Evolutionary conservation across 2,797 vertebrate species (phyloP).

Genomic region (Podarcis siculus): DNA sequence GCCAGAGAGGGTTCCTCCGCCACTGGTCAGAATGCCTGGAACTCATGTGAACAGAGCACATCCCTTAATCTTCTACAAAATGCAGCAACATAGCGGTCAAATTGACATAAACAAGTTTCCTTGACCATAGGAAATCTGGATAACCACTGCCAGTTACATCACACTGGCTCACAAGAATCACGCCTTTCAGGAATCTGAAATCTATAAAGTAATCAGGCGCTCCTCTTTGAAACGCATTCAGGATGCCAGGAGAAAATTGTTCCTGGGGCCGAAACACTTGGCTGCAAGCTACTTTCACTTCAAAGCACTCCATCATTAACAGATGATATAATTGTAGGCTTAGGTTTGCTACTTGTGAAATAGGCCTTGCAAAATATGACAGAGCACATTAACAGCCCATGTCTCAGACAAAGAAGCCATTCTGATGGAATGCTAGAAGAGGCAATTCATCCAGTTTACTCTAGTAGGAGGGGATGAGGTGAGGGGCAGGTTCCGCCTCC

Average conservation of each 20-base stretch:
- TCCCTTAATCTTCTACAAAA: not conserved
- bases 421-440: not conserved
- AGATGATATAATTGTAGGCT: not conserved
- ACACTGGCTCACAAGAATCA: not conserved
- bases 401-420: not conserved
- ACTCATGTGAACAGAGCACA: not conserved
- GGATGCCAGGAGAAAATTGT: not conserved
- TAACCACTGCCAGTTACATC: not conserved
- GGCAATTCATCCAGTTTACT: not conserved
- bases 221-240: not conserved
- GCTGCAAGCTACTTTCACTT: not conserved
- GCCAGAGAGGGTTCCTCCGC: too few relatives aligned
- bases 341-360: not conserved
- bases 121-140: not conserved
- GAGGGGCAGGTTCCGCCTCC: not conserved
- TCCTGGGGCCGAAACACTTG: not conserved
- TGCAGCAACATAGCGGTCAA: not conserved
- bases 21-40: not conserved
- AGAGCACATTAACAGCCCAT: not conserved
- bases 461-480: not conserved
- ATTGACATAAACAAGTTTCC: not conserved
- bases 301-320: not conserved
- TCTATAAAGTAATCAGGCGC: not conserved
- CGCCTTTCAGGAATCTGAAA: not conserved
- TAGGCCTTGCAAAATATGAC: not conserved